Conservation (phyloP, 1,140 invertebrate species). For the Microplitis demolitor region DNA sequence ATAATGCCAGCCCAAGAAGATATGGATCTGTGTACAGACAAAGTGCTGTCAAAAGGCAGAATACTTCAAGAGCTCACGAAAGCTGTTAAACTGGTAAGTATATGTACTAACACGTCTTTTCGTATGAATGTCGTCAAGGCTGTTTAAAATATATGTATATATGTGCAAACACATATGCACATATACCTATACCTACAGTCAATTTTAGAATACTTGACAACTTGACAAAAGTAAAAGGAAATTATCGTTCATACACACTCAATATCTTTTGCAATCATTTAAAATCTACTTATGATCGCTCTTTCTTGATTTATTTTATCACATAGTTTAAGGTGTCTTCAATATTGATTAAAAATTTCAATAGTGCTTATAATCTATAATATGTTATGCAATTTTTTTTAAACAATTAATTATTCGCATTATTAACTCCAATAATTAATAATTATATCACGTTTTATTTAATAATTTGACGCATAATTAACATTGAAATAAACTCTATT, state of each 20-base stretch:
- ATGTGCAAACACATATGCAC: not conserved
- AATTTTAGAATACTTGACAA: constrained; percentile 17
- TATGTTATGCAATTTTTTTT: not conserved
- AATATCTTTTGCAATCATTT: no score
- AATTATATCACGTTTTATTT: not conserved
- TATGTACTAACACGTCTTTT: constrained; percentile 11
- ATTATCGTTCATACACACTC: not conserved
- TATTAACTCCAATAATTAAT: constrained; percentile 6
- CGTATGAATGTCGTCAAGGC: constrained; percentile 30
- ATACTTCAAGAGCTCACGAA: constrained; percentile 60
- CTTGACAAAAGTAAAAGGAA: constrained; percentile 20
- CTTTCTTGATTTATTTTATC: no score
- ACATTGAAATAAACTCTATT: no score
- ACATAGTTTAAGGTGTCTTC: no score
- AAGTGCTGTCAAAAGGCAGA: constrained; percentile 56
- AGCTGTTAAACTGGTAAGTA: constrained; percentile 59
- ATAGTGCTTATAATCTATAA: no score
- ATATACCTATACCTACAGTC: not conserved
- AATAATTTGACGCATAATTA: no score
- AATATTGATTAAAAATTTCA: no score
- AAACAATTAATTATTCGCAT: not conserved
- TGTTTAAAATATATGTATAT: constrained; percentile 14
- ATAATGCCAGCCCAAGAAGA: constrained; percentile 53
- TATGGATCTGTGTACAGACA: constrained; percentile 58
- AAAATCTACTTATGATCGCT: no score